These are phyloP conservation scores for Andrena camellia DNA, from an alignment of 2,888 invertebrate genomes.

Conservation along the genomic window DNA sequence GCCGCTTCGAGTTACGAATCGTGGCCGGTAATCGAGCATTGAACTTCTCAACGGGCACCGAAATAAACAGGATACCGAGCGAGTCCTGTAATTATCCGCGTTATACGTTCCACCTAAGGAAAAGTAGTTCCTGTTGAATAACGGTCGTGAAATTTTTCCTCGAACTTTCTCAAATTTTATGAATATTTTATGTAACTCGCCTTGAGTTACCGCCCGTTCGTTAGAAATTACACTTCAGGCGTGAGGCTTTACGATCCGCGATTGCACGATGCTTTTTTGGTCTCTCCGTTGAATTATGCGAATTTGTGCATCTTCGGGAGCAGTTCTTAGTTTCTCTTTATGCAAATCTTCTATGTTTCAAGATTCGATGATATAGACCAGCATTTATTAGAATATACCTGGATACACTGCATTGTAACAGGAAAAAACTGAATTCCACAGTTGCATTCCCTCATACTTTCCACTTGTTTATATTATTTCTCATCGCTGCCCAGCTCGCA, in stretches of 20 bases:
- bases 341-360: too few species aligned
- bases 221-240: neutral
- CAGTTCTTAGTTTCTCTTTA: too few species aligned
- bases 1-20: constrained; percentile 26
- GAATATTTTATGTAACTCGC: constrained; percentile 31
- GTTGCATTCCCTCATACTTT: too few species aligned
- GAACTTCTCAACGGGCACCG: constrained; percentile 38
- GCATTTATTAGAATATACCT: too few species aligned
- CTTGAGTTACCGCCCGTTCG: neutral
- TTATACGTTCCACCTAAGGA: neutral
- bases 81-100: constrained; percentile 18
- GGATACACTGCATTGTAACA: too few species aligned
- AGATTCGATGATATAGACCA: too few species aligned
- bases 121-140: constrained; percentile 44
- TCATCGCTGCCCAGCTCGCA: too few species aligned
- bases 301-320: too few species aligned
- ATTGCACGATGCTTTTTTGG: neutral
- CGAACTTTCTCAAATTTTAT: constrained; percentile 45
- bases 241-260: neutral
- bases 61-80: neutral
- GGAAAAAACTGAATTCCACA: too few species aligned
- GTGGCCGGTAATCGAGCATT: constrained; percentile 36
- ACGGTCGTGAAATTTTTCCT: constrained; percentile 22
- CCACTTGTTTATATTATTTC: too few species aligned
- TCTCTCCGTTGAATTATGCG: too few species aligned